Percentiles rank a stretch among this genome's conserved stretches.
Evolutionary conservation across 2,797 vertebrate genomes (phyloP).

Genomic region (Myotis vivesi): DNA sequence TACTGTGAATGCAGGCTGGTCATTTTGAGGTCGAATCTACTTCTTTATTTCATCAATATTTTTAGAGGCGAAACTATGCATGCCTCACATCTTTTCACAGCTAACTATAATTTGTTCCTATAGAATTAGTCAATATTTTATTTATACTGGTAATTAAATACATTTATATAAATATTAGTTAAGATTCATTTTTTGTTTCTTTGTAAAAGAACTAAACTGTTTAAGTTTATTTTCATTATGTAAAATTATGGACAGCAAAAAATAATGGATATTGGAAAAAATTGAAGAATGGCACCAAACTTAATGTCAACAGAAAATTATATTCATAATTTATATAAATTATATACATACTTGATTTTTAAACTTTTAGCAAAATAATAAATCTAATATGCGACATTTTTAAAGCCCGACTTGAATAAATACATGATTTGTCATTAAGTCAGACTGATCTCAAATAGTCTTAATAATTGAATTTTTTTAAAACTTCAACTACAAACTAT

Average conservation of each 20-base stretch:
- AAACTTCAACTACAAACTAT: neutral
- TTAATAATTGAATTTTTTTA: neutral
- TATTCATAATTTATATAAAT: neutral
- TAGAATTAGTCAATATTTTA: neutral
- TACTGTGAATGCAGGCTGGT: neutral
- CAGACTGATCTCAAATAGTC: neutral
- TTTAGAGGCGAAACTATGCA: neutral
- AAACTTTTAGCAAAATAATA: neutral
- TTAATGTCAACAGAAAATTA: neutral
- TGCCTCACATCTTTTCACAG: neutral
- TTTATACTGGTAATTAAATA: neutral
- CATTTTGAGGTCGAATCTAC: neutral
- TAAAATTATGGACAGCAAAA: neutral
- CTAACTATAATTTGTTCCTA: neutral
- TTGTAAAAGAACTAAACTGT: neutral
- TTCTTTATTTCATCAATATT: neutral
- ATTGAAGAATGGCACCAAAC: neutral
- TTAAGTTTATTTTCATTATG: neutral
- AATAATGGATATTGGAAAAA: neutral
- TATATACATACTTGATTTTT: neutral
- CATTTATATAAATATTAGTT: neutral
- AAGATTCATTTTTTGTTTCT: neutral
- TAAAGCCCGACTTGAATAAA: neutral
- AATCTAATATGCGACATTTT: neutral
- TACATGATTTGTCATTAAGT: neutral